Percentiles rank a stretch among this genome's conserved stretches.
These are phyloP conservation scores for Nemapogon koenigi DNA, from an alignment of 2,888 invertebrate species.

Conservation along the genomic window DNA sequence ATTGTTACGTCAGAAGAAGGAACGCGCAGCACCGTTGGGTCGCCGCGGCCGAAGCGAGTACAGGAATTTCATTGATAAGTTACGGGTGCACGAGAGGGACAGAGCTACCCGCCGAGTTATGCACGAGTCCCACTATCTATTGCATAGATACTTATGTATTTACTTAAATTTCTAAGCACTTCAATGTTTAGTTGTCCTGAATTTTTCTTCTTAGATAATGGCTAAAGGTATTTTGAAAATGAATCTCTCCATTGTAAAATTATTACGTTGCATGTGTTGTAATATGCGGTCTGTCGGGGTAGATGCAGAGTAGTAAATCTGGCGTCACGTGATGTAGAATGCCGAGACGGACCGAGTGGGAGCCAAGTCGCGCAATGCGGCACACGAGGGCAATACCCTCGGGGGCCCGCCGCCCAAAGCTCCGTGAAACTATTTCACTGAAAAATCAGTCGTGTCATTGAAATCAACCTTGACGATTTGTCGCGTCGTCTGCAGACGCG, in stretches of 20 bases:
- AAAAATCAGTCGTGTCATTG: constrained; percentile 56
- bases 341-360: constrained; percentile 32
- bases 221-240: no score
- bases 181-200: not conserved
- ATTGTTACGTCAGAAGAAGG: constrained; percentile 48
- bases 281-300: no score
- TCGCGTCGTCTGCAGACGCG: constrained; percentile 52
- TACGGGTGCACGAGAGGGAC: constrained; percentile 39
- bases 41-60: constrained; percentile 28
- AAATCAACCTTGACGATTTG: constrained; percentile 58
- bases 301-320: no score
- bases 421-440: constrained; percentile 59
- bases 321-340: no score
- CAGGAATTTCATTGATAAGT: constrained; percentile 60
- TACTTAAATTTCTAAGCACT: not conserved
- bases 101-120: constrained; percentile 26
- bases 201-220: no score
- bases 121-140: constrained; percentile 2
- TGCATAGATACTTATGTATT: not conserved
- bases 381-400: constrained; percentile 15
- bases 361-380: constrained; percentile 54
- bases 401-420: constrained; percentile 48
- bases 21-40: constrained; percentile 47
- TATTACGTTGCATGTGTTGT: no score
- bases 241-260: no score